Evolutionary conservation across 2,113 vertebrate genomes (phyloP), one percentile per base, ranked within the genome.

Genomic region (Rhinolophus ferrumequinum): DNA sequence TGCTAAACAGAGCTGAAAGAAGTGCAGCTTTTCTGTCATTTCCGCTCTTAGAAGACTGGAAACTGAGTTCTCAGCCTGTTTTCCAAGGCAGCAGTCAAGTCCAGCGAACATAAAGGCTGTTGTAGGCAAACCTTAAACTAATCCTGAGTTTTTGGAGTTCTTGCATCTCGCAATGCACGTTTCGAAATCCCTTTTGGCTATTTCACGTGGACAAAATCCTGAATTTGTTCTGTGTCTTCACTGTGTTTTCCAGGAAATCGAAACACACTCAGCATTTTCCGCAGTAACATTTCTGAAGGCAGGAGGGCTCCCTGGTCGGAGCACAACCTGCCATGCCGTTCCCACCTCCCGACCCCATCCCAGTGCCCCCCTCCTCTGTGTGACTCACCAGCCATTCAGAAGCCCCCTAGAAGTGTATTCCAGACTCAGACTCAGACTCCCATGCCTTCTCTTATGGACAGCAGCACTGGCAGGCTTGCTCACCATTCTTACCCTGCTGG

Each of bases 221-320:
- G 19, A 77, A 47, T 58, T 22, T 73, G 7, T 80, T 22, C 8
- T 22, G 0, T 64, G 14, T 92, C n/a, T 88, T 92, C 30, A 6
- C 1, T 3, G 11, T 4, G 3, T 47, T 91, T 88, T 66, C 18
- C 64, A 30, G 33, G 47, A 92, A 77, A 84, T 33, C 6, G 8
- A 50, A 70, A 64, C 35, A n/a, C 19, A 22, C 22, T 50, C n/a
- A 50, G 26, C 12, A 1, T 56, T 38, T 70, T 9, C 14, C 33
- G 12, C 1, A 28, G 26, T 21, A 19, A 9, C 3, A 0, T 70
- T 28, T 8, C 41, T 33, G 60, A 66, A 44, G 62, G 21, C 10
- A 0, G 1, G 12, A 38, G 28, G 26, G 67, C 4, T n/a, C 5
- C 12, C 1, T 5, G 9, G 11, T 18, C 6, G 24, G 35, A 33